These are phyloP conservation scores for Pseudomyrmex dendroicus DNA, from an alignment of 1,140 invertebrate species.

Conservation along the genomic window DNA sequence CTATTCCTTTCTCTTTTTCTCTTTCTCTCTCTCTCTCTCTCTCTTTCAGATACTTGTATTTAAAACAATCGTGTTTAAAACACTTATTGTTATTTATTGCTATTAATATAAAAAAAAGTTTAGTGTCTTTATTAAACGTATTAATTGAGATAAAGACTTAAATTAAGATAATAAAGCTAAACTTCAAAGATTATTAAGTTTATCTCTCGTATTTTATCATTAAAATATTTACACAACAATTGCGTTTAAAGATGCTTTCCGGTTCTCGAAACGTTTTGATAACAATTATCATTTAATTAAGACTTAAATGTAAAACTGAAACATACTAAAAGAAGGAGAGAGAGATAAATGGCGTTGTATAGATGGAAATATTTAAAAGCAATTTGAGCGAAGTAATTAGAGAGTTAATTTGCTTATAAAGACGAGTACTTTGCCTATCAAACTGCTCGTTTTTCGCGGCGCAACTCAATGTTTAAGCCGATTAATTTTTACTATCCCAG, in stretches of 20 bases:
- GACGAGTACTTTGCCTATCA: neutral
- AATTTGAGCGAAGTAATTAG: constrained; percentile 33
- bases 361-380: constrained; percentile 5
- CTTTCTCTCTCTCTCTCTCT: too few relatives aligned
- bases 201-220: neutral
- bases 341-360: too few relatives aligned
- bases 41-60: too few relatives aligned
- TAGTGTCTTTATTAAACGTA: too few relatives aligned
- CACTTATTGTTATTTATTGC: neutral
- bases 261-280: constrained; percentile 19
- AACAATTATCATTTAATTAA: neutral
- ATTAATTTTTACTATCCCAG: constrained; percentile 59
- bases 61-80: too few relatives aligned
- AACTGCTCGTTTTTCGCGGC: constrained; percentile 4
- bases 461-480: constrained; percentile 39
- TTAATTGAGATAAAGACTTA: too few relatives aligned
- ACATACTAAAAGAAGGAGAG: neutral
- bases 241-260: neutral
- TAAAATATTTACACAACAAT: constrained; percentile 11
- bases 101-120: too few relatives aligned
- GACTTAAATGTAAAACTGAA: neutral
- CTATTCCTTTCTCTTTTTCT: too few relatives aligned
- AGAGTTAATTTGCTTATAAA: constrained; percentile 41
- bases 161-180: too few relatives aligned
- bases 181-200: too few relatives aligned